Base-by-base conservation (phyloP, 2,113 vertebrate genomes). In the Uria lomvia region DNA sequence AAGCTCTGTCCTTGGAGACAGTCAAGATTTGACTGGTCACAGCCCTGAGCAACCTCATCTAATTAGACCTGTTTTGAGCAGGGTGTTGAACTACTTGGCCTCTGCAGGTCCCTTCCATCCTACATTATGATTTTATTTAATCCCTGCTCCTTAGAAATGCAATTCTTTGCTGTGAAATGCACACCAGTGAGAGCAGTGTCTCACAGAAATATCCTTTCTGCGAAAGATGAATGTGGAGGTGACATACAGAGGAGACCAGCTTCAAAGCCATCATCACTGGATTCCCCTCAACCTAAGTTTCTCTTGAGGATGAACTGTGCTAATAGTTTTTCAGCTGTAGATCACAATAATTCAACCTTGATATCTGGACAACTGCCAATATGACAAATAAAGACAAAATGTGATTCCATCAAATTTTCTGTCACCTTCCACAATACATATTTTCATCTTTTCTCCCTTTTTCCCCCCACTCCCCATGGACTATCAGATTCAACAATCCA, bases 401-500 rank as follows among this genome's bases (percentile, higher is more conserved):
- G 30, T 7, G 15, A 76, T 62, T 36, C 66, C 32, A 32, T 24
- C 29, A 59, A 58, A 26, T 19, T 49, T 70, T 50, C 59, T 86
- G 49, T 45, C 75, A 84, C 53, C 18, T 90, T 70, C 47, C 20
- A 75, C 1, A 0, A 63, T 19, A 82, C 11, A 34, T 4, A 36
- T 3, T 43, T 60, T 43, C 6, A 38, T 13, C 0, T 59, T 52
- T 52, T 45, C 21, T 65, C 20, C 7, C 7, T 22, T 8, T 12
- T 7, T 7, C 18, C 12, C 8, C 4, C 5, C 7, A 1, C 3
- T 10, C 8, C 14, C 36, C 12, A 23, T 0, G 0, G 12, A 52
- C 34, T 1, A 1, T 52, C 42, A 70, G 66, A 50, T 10, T 32
- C 42, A 58, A 65, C 49, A 18, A 15, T 20, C 49, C 24, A 76